Conservation (phyloP, 2,113 vertebrate species). For the Lampris megalopsis region DNA sequence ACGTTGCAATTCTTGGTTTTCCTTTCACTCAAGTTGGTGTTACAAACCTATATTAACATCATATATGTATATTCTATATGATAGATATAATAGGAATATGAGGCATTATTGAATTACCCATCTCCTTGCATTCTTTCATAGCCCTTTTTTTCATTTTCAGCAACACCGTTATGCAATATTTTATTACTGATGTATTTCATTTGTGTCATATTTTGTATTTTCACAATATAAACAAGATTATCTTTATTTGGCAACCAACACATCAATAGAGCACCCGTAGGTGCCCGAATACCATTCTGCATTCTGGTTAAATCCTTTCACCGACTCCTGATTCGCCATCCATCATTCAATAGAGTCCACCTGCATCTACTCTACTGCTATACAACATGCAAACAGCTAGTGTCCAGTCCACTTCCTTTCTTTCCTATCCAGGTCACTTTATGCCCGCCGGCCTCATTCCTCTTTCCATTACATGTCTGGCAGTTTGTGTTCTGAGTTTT, state of each 20-base stretch:
- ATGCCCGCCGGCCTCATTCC: conserved; percentile 58
- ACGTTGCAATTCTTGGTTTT: conserved; percentile 27
- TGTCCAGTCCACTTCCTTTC: conserved; percentile 57
- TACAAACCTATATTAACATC: no score
- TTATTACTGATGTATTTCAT: conserved; percentile 3
- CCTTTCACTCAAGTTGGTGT: not conserved
- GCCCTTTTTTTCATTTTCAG: conserved; percentile 4
- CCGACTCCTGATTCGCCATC: not conserved
- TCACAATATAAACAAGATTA: conserved; percentile 36
- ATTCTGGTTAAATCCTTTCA: conserved; percentile 26
- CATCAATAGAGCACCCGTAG: conserved; percentile 53
- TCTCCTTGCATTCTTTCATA: conserved; percentile 15
- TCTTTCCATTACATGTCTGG: conserved; percentile 44
- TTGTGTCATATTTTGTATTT: no score
- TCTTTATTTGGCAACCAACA: conserved; percentile 35
- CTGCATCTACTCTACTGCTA: not conserved
- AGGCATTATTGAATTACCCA: conserved; percentile 34
- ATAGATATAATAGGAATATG: not conserved
- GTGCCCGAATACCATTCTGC: conserved; percentile 20
- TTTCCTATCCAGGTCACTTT: conserved; percentile 66
- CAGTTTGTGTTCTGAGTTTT: conserved; percentile 5
- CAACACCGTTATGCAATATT: not conserved
- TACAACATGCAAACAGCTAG: conserved; percentile 56
- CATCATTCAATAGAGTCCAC: conserved; percentile 41
- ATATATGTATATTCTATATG: not conserved